phyloP scores from a whole-genome alignment of 2,888 invertebrate species.

The Micropterix aruncella region DNA sequence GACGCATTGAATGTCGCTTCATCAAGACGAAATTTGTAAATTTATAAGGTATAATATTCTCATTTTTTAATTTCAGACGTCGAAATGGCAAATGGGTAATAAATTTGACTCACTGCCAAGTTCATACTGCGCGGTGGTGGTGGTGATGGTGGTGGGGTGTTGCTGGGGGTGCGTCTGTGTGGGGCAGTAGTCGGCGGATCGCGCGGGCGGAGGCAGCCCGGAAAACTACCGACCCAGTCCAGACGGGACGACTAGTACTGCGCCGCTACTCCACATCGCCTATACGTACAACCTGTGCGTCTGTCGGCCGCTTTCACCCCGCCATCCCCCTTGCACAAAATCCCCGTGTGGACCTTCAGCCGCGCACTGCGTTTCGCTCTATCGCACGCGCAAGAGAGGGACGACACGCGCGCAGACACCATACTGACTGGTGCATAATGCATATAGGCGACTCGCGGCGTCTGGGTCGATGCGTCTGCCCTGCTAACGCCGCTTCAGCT shows the following conservation, averaged over 20 bases:
- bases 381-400: background rate
- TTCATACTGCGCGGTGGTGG: too few species aligned
- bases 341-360: too few species aligned
- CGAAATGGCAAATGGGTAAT: too few species aligned
- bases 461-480: background rate
- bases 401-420: background rate
- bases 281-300: background rate
- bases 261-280: background rate
- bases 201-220: conserved; percentile 38
- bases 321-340: background rate
- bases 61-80: too few species aligned
- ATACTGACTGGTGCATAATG: background rate
- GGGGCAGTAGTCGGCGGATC: conserved; percentile 39
- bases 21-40: too few species aligned
- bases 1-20: too few species aligned
- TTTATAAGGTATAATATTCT: too few species aligned
- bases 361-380: too few species aligned
- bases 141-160: too few species aligned
- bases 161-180: conserved; percentile 26
- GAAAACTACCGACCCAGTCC: conserved; percentile 46
- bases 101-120: too few species aligned
- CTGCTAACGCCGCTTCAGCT: too few species aligned
- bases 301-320: background rate
- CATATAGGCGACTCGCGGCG: background rate
- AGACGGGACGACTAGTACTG: conserved; percentile 29